Base-by-base conservation (phyloP, 2,888 invertebrate genomes). In the Flexamia atlantica region DNA sequence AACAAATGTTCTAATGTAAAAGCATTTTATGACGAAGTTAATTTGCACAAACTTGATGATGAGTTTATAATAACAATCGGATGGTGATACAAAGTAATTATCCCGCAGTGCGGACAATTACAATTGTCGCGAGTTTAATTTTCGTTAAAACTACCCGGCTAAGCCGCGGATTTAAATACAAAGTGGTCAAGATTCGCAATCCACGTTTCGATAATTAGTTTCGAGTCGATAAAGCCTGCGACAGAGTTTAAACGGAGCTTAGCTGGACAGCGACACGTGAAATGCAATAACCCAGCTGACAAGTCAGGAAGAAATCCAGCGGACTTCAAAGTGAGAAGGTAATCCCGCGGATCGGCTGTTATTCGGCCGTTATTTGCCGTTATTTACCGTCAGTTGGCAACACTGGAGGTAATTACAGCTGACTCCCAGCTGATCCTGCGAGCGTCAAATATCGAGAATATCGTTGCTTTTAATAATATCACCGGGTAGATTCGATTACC, bases 381-480 rank as follows among this genome's bases (percentile, higher is more conserved):
- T 76, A 76, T 79, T 79, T 79, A 17, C 20, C 76, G 76, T 76
- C 76, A 76, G 76, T 76, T 76, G 76, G 76, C 76, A 46, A 76
- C 50, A 76, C 25, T 50, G 50, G 5, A 2, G 46, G n/a, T 79
- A 79, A 79, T 79, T 79, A 79, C 79, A 79, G 79, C 79, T 79
- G 79, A 79, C 79, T 79, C 50, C 57, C 79, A 57, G 57, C 82
- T 82, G 53, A 82, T 82, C 82, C 82, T n/a, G 30, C 70, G 20
- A 53, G 53, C 70, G 53, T 72, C n/a, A 53, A 36, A 57, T 50
- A 72, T 72, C n/a, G 36, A 36, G 72, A 83, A 83, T 83, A 83
- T 83, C 82, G 74, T 83, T 83, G 82, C 82, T 83, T 83, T 82
- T 83, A 83, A 83, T 74, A 83, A 83, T 83, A 83, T 83, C 82